Evolutionary conservation across 2,113 vertebrate species (phyloP).

Genomic region (Ibidorhyncha struthersii): DNA sequence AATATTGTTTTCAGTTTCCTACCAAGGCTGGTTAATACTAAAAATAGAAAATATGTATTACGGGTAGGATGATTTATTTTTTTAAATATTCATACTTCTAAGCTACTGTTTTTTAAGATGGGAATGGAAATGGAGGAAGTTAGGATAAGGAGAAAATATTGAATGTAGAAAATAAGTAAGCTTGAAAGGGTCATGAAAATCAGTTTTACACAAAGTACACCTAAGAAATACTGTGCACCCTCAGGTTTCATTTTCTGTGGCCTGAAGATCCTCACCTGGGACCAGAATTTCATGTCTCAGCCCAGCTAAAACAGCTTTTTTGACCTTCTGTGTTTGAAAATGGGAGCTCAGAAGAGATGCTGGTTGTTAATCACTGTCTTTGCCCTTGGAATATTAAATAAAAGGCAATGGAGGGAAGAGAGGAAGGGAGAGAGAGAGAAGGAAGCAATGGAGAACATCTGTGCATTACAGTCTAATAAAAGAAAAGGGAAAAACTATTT

Average conservation of each 20-base stretch:
- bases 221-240: background rate
- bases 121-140: background rate
- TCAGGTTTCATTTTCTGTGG: background rate
- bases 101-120: background rate
- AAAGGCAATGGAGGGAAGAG: background rate
- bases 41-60: background rate
- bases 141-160: background rate
- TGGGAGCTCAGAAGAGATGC: background rate
- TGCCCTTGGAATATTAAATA: background rate
- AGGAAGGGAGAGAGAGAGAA: background rate
- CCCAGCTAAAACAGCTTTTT: background rate
- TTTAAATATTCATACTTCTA: background rate
- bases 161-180: background rate
- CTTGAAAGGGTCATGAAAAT: background rate
- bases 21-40: background rate
- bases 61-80: fast-evolving
- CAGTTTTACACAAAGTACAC: background rate
- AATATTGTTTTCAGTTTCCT: background rate
- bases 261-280: background rate
- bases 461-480: background rate
- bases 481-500: background rate
- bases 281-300: background rate
- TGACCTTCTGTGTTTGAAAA: slow-evolving; percentile 26
- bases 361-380: background rate
- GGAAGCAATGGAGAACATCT: background rate